Base-by-base conservation (phyloP, 2,113 vertebrate genomes). In the Indicator indicator region DNA sequence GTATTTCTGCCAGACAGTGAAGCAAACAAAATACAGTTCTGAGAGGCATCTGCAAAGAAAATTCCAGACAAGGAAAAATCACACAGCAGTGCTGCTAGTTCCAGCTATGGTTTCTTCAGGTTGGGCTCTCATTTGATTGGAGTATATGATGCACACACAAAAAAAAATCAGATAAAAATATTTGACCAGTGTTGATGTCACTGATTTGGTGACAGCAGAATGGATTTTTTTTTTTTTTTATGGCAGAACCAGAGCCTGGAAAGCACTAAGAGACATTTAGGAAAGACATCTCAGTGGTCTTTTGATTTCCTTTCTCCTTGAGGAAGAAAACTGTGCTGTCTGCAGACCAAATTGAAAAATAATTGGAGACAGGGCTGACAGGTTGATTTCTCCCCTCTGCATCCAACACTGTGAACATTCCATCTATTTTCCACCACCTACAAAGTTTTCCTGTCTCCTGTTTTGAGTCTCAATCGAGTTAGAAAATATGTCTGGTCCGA, bases 161-260 rank as follows among this genome's bases (percentile, higher is more conserved):
- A n/a, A 42, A 42, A 20, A 50, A 50, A 21, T 9, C 48, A 50
- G 48, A 4, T 50, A 50, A 50, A 42, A 20, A 48, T 48, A 10
- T 20, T 21, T 11, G 5, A 11, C 12, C 6, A 40, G 12, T 40
- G 17, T 28, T 70, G 52, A 40, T 56, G 27, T 65, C 12, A 58
- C 46, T 56, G 7, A 55, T 83, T 44, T 56, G 4, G 21, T 36
- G 15, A n/a, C 17, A 77, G 9, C 9, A 67, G 68, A 77, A 48
- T 30, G n/a, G 5, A 20, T 33, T 30, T 42, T 40, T 58, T 71
- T 4, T 0, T 52, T 40, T 58, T 71, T 4, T 0, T 52, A 0
- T 62, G 73, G 23, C 19, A 27, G 12, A 83, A 18, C 10, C 68
- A 32, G 11, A 48, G 17, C 42, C 23, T 54, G n/a, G 55, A 23